phyloP scores from a whole-genome alignment of 1,140 invertebrate species.

The Heliconius hewitsoni region DNA sequence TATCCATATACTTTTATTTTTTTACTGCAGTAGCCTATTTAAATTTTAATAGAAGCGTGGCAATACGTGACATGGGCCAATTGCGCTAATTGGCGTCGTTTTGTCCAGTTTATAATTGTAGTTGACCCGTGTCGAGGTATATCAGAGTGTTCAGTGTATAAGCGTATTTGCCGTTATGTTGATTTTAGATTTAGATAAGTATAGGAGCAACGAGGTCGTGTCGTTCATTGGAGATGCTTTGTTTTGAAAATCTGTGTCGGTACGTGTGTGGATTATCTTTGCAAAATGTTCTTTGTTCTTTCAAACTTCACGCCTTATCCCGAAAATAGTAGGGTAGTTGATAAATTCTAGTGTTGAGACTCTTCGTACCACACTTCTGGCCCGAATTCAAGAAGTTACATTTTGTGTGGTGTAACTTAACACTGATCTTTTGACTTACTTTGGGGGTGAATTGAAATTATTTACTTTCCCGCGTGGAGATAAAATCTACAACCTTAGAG shows the following conservation, averaged over 20 bases:
- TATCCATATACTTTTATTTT: no score
- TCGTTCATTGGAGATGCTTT: neutral
- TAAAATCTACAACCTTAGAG: no score
- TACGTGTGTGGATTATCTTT: neutral
- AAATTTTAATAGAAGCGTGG: neutral
- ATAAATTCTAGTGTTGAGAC: no score
- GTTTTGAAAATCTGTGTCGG: neutral
- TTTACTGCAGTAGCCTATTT: neutral
- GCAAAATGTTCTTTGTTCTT: neutral
- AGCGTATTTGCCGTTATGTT: neutral
- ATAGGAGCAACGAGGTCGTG: neutral
- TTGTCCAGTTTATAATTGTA: neutral
- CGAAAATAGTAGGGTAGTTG: no score
- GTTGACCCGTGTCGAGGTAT: neutral
- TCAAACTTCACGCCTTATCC: neutral
- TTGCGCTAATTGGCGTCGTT: neutral
- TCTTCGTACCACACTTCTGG: no score
- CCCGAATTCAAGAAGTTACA: no score
- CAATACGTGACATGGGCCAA: neutral
- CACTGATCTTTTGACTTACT: no score
- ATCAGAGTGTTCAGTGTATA: neutral
- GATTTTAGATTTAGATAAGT: neutral
- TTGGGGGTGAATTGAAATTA: no score
- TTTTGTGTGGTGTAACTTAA: no score
- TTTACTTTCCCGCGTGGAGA: no score